phyloP scores from a whole-genome alignment of 1,140 invertebrate species.

The Zaprionus nigranus region DNA sequence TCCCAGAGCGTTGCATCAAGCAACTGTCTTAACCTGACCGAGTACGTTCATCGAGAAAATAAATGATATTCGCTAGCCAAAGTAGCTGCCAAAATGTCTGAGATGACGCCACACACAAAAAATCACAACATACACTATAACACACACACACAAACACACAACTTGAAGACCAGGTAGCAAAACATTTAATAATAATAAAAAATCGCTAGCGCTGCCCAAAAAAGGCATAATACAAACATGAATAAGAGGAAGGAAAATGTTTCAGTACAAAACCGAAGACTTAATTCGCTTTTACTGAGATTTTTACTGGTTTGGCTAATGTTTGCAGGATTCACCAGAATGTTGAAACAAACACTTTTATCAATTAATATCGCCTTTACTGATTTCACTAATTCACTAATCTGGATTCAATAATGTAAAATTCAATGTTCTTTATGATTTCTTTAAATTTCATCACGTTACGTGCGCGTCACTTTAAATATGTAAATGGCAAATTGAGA shows the following conservation, averaged over 20 bases:
- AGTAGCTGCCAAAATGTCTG: conserved; percentile 43
- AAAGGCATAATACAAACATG: conserved; percentile 9
- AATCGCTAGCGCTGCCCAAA: conserved; percentile 44
- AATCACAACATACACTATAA: background rate
- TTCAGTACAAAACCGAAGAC: background rate
- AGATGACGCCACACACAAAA: conserved; percentile 38
- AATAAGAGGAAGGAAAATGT: background rate
- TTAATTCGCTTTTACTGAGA: background rate
- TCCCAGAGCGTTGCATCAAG: conserved; percentile 1
- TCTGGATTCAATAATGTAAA: too few relatives aligned
- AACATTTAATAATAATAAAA: conserved; percentile 51
- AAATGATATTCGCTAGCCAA: conserved; percentile 58
- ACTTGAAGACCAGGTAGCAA: background rate
- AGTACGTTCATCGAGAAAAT: conserved; percentile 5
- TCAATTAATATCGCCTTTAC: too few relatives aligned
- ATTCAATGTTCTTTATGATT: too few relatives aligned
- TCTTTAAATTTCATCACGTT: too few relatives aligned
- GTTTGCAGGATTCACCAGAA: too few relatives aligned
- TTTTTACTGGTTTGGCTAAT: too few relatives aligned
- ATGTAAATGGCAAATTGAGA: too few relatives aligned
- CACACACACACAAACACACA: conserved; percentile 9
- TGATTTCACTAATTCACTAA: too few relatives aligned
- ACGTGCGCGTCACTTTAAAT: too few relatives aligned
- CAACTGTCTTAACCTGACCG: conserved; percentile 14
- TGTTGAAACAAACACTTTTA: too few relatives aligned